Conservation (phyloP, 2,113 vertebrate species). For the Calonectris borealis region DNA sequence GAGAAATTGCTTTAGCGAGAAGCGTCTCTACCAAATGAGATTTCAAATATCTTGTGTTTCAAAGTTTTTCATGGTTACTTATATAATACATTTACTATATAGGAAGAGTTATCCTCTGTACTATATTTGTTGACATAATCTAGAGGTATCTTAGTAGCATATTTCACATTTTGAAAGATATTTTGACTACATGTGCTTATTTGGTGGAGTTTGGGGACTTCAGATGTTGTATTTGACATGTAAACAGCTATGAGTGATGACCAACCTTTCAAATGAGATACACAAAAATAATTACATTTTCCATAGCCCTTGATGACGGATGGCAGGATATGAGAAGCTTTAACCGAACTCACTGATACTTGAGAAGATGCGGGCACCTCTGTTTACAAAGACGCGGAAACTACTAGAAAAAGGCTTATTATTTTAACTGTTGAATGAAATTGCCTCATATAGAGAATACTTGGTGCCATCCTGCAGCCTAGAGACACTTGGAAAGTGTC, state of each 20-base stretch:
- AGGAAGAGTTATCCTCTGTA: not conserved
- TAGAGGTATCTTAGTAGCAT: not conserved
- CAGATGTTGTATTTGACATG: not conserved
- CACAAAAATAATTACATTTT: not conserved
- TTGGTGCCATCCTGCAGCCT: not conserved
- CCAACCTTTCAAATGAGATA: not conserved
- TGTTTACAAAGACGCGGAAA: not conserved
- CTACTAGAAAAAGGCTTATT: not conserved
- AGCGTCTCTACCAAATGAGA: not conserved
- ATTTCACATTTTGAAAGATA: not conserved
- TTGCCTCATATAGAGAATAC: not conserved
- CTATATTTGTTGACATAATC: not conserved
- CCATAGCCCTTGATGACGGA: not conserved
- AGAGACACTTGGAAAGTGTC: not conserved
- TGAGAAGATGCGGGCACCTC: not conserved
- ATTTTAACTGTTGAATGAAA: not conserved
- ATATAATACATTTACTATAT: not conserved
- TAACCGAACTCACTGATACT: not conserved
- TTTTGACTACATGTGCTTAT: not conserved
- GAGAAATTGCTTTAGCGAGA: not conserved
- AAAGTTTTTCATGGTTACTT: not conserved
- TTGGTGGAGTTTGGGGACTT: not conserved
- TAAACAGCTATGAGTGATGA: not conserved
- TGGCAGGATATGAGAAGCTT: not conserved
- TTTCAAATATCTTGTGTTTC: slow-evolving; percentile 30